Evolutionary conservation across 2,888 invertebrate species (phyloP).

Genomic region (Troides oblongomaculatus): DNA sequence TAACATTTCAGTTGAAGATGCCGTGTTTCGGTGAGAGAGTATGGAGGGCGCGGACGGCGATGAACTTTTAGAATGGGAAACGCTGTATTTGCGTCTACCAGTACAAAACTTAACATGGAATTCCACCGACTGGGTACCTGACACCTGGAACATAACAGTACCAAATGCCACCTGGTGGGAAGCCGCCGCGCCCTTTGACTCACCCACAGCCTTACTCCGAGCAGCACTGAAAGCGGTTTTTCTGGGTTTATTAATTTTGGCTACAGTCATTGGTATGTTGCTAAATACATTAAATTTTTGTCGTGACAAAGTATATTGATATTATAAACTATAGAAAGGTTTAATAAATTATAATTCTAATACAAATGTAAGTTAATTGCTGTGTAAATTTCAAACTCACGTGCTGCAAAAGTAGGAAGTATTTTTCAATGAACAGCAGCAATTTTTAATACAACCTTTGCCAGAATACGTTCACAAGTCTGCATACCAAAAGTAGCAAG

Average conservation of each 20-base stretch:
- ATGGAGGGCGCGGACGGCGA: conserved; percentile 76
- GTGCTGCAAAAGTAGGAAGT: too few species aligned
- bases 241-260: conserved; percentile 81
- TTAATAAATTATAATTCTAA: too few species aligned
- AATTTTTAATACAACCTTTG: too few species aligned
- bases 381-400: too few species aligned
- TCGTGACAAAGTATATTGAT: too few species aligned
- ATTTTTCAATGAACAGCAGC: too few species aligned
- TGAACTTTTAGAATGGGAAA: conserved; percentile 69
- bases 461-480: too few species aligned
- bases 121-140: conserved; percentile 57
- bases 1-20: conserved; percentile 47
- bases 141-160: conserved; percentile 59
- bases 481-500: too few species aligned
- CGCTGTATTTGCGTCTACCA: conserved; percentile 61
- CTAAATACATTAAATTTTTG: not conserved
- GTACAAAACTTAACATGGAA: conserved; percentile 63
- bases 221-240: conserved; percentile 81
- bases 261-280: conserved; percentile 81
- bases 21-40: conserved; percentile 67
- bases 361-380: too few species aligned
- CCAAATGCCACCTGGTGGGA: conserved; percentile 67
- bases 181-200: conserved; percentile 70
- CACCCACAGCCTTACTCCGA: conserved; percentile 78
- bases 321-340: too few species aligned